Percentiles rank a stretch among this genome's conserved stretches.
Evolutionary conservation across 2,113 vertebrate species (phyloP).

Genomic region (Podilymbus podiceps): DNA sequence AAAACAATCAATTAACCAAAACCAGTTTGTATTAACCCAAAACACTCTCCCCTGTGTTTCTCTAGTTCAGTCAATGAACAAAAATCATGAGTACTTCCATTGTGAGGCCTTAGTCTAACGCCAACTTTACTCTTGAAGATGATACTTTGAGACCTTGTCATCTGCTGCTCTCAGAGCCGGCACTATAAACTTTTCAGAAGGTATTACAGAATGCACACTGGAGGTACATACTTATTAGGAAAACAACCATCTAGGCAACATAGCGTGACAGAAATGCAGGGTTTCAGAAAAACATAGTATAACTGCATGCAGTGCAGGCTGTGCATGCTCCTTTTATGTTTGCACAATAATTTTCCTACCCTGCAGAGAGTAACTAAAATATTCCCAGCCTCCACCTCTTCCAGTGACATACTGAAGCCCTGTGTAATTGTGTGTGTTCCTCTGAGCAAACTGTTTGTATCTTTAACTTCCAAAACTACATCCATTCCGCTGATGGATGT

Average conservation of each 20-base stretch:
- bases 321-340: background rate
- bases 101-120: background rate
- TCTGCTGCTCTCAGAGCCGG: background rate
- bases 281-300: background rate
- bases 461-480: background rate
- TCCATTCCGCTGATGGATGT: background rate
- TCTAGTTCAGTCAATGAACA: background rate
- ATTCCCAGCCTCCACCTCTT: background rate
- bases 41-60: background rate
- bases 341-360: background rate
- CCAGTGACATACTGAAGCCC: background rate
- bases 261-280: background rate
- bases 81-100: background rate
- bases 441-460: background rate
- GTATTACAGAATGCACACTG: background rate
- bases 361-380: background rate
- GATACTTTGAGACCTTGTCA: background rate
- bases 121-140: background rate
- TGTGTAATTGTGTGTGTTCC: background rate
- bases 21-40: background rate
- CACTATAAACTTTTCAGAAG: background rate
- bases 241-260: background rate
- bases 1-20: background rate
- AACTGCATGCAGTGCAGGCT: fast-evolving
- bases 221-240: background rate